Percentiles rank a stretch among this genome's conserved stretches.
phyloP scores from a whole-genome alignment of 2,888 invertebrate genomes.

The Aspidiotus destructor region DNA sequence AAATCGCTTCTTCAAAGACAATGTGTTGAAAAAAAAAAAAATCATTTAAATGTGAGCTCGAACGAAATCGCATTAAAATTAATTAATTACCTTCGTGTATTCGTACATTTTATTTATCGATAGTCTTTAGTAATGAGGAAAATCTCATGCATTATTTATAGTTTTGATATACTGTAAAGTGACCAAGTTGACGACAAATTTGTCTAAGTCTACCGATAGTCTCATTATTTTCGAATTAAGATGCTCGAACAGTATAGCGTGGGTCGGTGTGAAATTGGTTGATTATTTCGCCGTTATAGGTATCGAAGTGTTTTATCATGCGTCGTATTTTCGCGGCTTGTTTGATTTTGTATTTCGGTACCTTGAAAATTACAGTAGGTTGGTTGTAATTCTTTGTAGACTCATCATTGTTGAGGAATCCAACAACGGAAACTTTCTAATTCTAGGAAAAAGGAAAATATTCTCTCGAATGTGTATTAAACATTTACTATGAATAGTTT shows the following conservation, averaged over 20 bases:
- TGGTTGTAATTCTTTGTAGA: background rate
- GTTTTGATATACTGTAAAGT: conserved; percentile 15
- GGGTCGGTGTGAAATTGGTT: background rate
- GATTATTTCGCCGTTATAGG: background rate
- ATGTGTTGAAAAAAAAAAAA: too few species aligned
- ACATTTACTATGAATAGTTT: background rate
- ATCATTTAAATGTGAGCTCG: too few species aligned
- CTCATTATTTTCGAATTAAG: background rate
- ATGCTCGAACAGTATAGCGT: background rate
- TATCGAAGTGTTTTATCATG: background rate
- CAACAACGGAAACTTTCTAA: background rate
- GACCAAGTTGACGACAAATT: background rate
- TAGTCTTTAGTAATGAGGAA: conserved; percentile 9
- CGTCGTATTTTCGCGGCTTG: background rate
- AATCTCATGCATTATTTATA: conserved; percentile 28
- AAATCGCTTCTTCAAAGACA: too few species aligned
- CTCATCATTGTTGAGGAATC: too few species aligned
- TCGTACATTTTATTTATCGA: conserved; percentile 4
- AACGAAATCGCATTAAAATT: too few species aligned
- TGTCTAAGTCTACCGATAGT: background rate
- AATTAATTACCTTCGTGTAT: too few species aligned
- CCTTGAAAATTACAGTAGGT: background rate
- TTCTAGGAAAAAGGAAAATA: background rate
- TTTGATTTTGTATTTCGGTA: background rate
- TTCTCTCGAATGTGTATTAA: background rate